Percentiles rank a stretch among this genome's conserved stretches.
These are phyloP conservation scores for Kuschelorhynchus macadamiae DNA, from an alignment of 2,888 invertebrate species.

Conservation along the genomic window DNA sequence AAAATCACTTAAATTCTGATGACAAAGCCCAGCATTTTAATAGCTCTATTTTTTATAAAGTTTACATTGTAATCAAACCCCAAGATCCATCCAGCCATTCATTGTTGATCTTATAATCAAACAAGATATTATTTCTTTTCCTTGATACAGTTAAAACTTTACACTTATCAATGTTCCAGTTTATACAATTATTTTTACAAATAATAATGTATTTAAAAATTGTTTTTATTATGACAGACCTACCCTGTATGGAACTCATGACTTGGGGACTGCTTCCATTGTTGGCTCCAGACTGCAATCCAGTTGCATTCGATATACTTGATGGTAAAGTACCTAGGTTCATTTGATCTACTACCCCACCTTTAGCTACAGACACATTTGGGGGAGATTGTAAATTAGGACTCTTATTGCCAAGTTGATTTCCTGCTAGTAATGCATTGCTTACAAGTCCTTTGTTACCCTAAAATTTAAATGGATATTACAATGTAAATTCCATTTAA, in stretches of 20 bases:
- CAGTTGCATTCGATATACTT: constrained; percentile 71
- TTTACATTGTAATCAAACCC: no score
- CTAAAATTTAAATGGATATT: constrained; percentile 69
- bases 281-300: constrained; percentile 73
- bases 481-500: neutral
- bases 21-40: no score
- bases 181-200: no score
- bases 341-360: constrained; percentile 74
- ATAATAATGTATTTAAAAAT: no score
- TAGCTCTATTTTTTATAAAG: no score
- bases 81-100: no score
- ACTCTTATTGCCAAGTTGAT: constrained; percentile 85
- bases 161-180: no score
- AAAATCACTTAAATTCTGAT: no score
- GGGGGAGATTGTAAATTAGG: constrained; percentile 89
- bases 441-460: constrained; percentile 80
- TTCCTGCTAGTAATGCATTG: constrained; percentile 81
- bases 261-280: constrained; percentile 81
- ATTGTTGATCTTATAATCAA: no score
- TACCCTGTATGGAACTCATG: constrained; percentile 82
- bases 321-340: constrained; percentile 73
- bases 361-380: constrained; percentile 82
- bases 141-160: no score
- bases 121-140: no score
- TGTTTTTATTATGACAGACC: no score